These are phyloP conservation scores for Lasioglossum lativentre DNA, from an alignment of 2,888 invertebrate genomes.

Conservation along the genomic window DNA sequence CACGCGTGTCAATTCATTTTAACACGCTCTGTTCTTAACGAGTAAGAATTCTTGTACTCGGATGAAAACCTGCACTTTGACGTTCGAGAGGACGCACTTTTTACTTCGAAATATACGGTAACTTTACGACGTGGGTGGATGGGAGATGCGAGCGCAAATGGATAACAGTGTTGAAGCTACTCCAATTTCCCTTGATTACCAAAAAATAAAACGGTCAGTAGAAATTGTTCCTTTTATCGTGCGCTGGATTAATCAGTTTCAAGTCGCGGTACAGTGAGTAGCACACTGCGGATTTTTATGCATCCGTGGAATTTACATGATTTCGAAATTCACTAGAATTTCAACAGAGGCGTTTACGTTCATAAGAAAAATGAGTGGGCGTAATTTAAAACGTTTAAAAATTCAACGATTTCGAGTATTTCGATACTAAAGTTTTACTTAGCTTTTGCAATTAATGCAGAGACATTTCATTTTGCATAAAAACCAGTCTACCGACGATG, in stretches of 20 bases:
- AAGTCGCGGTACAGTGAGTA: background rate
- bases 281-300: background rate
- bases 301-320: background rate
- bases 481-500: too few species aligned
- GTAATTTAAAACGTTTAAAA: too few species aligned
- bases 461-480: too few species aligned
- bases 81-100: background rate
- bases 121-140: background rate
- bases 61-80: background rate
- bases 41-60: background rate
- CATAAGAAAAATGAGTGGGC: too few species aligned
- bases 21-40: background rate
- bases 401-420: too few species aligned
- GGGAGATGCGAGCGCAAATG: background rate
- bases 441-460: too few species aligned
- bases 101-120: background rate
- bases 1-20: slow-evolving; percentile 5
- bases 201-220: background rate
- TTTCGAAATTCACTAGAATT: background rate
- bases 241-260: background rate
- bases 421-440: too few species aligned
- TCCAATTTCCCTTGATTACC: background rate
- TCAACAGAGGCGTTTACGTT: too few species aligned
- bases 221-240: background rate
- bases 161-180: background rate